Base-by-base conservation (phyloP, 2,113 vertebrate genomes). In the Oxyruncus cristatus region DNA sequence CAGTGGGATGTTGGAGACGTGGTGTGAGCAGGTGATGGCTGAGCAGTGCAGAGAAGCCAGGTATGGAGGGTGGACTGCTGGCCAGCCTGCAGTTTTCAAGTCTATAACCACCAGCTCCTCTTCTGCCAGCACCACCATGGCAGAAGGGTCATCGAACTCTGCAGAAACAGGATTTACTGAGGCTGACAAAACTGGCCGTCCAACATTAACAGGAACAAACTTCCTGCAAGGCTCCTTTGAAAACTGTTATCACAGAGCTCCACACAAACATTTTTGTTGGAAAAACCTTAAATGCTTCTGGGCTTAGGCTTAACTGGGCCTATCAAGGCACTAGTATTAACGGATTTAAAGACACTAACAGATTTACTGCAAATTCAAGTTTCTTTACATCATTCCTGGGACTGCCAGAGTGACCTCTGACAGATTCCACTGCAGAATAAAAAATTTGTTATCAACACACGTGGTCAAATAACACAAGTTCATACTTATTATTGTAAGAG, bases 11-110 rank as follows among this genome's bases (percentile, higher is more conserved):
- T 98, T 98, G 85, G 99, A 99, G 92, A 99, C 98, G 0, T 99
- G 99, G 95, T 99, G 99, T 11, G 99, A 99, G 95, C 99, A 99
- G 78, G 99, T 99, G 96, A 99, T 99, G 89, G 99, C 99, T 0
- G 99, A 99, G 90, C 99, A 99, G 97, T 99, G 99, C 33, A 99
- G 98, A 22, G 99, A 99, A 27, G 99, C 99, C 97, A 99, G 98
- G 97, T 99, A 99, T 0, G 99, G 99, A 3, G 98, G 99, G 95
- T 99, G 99, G 53, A 99, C 98, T 12, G 98, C 98, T 0, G 99
- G 99, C 99, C 99, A 99, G 77, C 99, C 98, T 3, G 98, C 95
- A 0, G 98, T 98, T 97, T 98, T 97, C 85, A 99, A 94, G 97
- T 99, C 99, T 18, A 99, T 98, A 70, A 99, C 99, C 42, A 99